phyloP scores from a whole-genome alignment of 2,113 vertebrate genomes.

The Hippoglossus stenolepis region DNA sequence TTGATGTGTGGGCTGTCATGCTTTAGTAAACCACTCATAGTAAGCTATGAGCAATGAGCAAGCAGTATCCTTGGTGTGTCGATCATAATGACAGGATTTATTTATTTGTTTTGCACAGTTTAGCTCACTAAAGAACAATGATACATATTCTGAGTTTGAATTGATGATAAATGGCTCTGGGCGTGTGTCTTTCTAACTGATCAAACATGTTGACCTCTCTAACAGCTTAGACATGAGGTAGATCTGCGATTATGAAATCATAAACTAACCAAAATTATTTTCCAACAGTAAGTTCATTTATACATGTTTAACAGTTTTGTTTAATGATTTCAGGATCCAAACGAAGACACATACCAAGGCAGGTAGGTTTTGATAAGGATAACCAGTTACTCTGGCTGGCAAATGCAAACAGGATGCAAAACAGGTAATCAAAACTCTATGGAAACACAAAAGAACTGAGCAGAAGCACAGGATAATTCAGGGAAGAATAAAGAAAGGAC shows the following conservation, averaged over 20 bases:
- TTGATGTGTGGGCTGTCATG: not conserved
- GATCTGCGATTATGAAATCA: conserved; percentile 61
- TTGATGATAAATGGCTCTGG: conserved; percentile 65
- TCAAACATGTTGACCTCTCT: conserved; percentile 59
- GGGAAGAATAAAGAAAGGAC: too few species aligned
- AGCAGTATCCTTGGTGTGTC: not conserved
- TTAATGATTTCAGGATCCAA: not conserved
- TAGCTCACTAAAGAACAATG: conserved; percentile 32
- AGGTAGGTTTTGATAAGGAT: not conserved
- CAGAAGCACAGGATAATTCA: not conserved
- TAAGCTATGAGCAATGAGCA: too few species aligned
- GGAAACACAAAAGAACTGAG: not conserved
- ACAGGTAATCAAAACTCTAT: not conserved
- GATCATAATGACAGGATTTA: not conserved
- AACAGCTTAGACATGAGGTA: conserved; percentile 62
- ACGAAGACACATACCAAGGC: not conserved
- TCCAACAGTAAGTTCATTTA: conserved; percentile 6
- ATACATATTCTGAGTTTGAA: conserved; percentile 73
- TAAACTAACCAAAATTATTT: conserved; percentile 51
- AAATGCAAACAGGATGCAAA: too few species aligned
- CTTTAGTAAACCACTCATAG: too few species aligned
- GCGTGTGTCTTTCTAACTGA: conserved; percentile 56
- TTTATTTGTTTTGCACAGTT: conserved; percentile 24
- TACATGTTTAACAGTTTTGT: not conserved
- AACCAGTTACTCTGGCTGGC: too few species aligned